Evolutionary conservation across 2,888 invertebrate species (phyloP), one percentile per base, ranked within the genome.

Genomic region (Minunthozetes semirufus): DNA sequence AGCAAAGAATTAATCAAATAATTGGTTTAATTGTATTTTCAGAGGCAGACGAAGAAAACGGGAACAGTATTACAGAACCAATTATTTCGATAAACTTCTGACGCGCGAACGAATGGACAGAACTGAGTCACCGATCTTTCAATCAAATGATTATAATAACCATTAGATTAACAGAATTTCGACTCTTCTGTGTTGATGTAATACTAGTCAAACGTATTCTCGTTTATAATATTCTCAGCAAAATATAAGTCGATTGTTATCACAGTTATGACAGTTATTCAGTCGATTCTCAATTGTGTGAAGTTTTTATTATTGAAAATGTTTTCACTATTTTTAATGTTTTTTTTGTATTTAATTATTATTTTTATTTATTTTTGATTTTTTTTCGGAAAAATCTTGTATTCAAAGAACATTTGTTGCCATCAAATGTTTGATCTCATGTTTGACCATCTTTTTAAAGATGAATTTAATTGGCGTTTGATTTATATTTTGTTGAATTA

Each of bases 171-270:
- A 33, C 33, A 33, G 4, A 33, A 33, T 33, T 33, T 50, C 5
- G 19, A 50, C 33, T 33, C 33, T 6, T 25, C 25, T 33, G 25
- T 22, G 3, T 63, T 29, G 6, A 3, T 11, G 11, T 63, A n/a
- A 63, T 25, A 29, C 27, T 29, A 63, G 33, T 63, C 15, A 63
- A 25, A 15, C 29, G n/a, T 63, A 22, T 17, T 59, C 61, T 63
- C 61, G 61, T 63, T 63, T 63, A 33, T 13, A 29, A 63, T n/a
- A 63, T 63, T 63, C 61, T 63, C 61, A 63, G 29, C 61, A 27
- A 27, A 63, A 63, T 25, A 59, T 22, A 11, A 59, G 17, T 59
- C 22, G 19, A 59, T 19, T 19, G 25, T 59, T 22, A 19, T 46
- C 15, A 11, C 15, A 11, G 19, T 13, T 13, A 19, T 53, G 6